phyloP scores from a whole-genome alignment of 2,888 invertebrate genomes.

The Bugulina stolonifera region DNA sequence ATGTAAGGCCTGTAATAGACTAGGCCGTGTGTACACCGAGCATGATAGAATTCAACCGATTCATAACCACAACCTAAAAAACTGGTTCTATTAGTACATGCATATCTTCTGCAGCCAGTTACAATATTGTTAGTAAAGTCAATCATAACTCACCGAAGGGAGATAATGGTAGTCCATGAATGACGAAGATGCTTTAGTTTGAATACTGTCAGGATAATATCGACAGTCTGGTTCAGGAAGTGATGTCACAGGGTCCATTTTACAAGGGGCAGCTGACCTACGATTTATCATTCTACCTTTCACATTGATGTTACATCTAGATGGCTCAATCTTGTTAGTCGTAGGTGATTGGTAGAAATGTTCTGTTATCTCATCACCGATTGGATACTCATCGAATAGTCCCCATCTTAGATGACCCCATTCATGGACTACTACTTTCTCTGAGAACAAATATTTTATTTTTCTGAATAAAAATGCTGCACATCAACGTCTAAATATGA shows the following conservation, averaged over 20 bases:
- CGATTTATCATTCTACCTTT: conserved; percentile 7
- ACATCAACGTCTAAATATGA: no score
- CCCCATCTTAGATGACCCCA: conserved; percentile 65
- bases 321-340: conserved; percentile 11
- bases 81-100: no score
- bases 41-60: no score
- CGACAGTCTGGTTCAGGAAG: conserved; percentile 29
- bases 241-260: conserved; percentile 21
- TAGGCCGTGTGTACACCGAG: no score
- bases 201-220: conserved; percentile 18
- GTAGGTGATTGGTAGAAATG: conserved; percentile 21
- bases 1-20: no score
- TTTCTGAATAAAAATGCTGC: no score
- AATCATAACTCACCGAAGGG: conserved; percentile 17
- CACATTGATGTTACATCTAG: conserved; percentile 16
- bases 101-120: no score
- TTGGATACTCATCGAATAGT: conserved; percentile 60
- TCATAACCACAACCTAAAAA: no score
- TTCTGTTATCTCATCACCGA: conserved; percentile 19
- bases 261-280: not conserved
- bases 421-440: conserved; percentile 58
- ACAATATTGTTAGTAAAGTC: no score
- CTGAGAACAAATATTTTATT: no score
- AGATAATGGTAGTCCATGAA: conserved; percentile 15
- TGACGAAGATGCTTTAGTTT: not conserved